Base-by-base conservation (phyloP, 2,888 invertebrate species). In the Ophion ellenae region DNA sequence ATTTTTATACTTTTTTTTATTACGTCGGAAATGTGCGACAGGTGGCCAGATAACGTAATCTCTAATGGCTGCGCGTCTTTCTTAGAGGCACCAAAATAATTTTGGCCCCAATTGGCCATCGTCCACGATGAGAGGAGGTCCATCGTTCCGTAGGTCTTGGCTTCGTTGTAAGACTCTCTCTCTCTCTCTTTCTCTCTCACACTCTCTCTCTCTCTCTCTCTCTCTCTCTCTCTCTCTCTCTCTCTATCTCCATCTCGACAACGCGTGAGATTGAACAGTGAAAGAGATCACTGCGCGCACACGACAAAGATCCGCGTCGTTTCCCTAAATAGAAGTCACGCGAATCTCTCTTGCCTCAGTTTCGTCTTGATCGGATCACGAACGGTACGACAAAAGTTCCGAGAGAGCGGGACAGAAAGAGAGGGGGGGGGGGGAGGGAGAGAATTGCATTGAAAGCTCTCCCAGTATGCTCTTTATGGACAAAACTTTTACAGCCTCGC, bases 281-380 rank as follows among this genome's bases (percentile, higher is more conserved):
- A 9, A 7, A 9, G 40, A 40, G 40, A 40, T 40, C 6, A 9
- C 40, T 9, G 9, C 40, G 9, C 7, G 40, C 40, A 57, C 17
- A n/a, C 57, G 57, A n/a, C 61, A 4, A 24, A 61, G 17, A 61
- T 20, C 74, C 74, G 81, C 82, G 64, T 80, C 82, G 79, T 76
- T 85, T 74, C 82, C 75, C 71, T 73, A 85, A 85, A 85, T 85
- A 85, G 85, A 82, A 79, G 66, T 82, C 79, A 79, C 79, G 67
- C 71, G 85, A 83, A 83, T 67, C 45, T 64, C 66, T 53, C 53
- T 5, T 53, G 53, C 53, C 47, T 67, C 5, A 47, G 64, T 76
- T 82, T 83, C 40, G 67, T 71, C 70, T 64, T 63, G 78, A 81
- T 85, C 85, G 74, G 75, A 82, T 82, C 74, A 47, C 70, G 53